Evolutionary conservation across 2,888 invertebrate species (phyloP), one percentile per base, ranked within the genome.

Genomic region (Agonopterix arenella): DNA sequence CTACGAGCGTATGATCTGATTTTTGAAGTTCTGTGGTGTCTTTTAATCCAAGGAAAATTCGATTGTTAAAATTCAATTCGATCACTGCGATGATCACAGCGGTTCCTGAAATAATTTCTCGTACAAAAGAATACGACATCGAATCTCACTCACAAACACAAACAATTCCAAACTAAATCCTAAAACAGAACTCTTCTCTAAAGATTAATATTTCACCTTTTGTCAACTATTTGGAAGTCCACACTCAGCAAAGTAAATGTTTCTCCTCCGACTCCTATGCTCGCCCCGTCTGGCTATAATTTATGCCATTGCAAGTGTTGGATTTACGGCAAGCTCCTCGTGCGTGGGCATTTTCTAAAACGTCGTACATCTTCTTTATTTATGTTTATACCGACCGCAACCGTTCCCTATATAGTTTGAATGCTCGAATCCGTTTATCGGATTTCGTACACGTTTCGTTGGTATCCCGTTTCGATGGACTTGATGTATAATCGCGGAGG

Each of bases 361-460:
- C 78, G 71, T 71, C 81, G 76, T 88, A 82, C 70, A 76, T 84
- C 85, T 84, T 83, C 80, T 63, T 84, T 85, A 88, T 88, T 88
- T 88, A 88, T 86, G 84, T 84, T 85, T 84, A 83, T 84, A 84
- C 82, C 82, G 73, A 70, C 80, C 78, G 70, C 80, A 76, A 70
- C 77, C 79, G 75, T 77, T 79, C 68, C 77, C 73, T 76, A 76
- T 77, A 77, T 79, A 81, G 78, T 84, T 81, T 79, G 81, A 83
- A 82, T 81, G 78, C 83, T 81, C 79, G 81, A 83, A 82, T 81
- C 79, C 84, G 83, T 82, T 85, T 88, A 88, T 85, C 82, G 84
- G 78, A 88, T 85, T 85, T 84, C 77, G 75, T 74, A 84, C 84
- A 84, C 85, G 84, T 84, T 76, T 70, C 77, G 70, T 69, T 70